A percentile compares a stretch with the other conserved stretches of the same genome.
phyloP scores from a whole-genome alignment of 2,888 invertebrate genomes.

The Erebia ligea region DNA sequence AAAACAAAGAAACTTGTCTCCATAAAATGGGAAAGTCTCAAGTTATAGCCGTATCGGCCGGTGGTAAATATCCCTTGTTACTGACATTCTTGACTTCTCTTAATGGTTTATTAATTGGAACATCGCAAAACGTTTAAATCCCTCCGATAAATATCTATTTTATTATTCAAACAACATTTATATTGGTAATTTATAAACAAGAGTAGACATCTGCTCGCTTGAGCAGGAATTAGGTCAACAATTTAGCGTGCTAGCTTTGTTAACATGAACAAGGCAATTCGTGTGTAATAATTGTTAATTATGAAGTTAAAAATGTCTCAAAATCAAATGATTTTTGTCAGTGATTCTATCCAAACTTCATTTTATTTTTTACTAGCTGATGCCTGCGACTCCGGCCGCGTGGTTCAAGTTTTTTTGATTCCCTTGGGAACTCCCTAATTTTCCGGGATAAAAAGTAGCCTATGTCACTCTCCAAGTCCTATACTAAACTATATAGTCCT shows the following conservation, averaged over 20 bases:
- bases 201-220: neutral
- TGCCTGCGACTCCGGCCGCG: no score
- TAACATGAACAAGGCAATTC: conserved; percentile 19
- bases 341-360: neutral
- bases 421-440: no score
- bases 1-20: neutral
- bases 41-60: neutral
- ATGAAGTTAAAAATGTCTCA: conserved; percentile 1
- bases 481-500: no score
- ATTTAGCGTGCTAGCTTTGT: conserved; percentile 8
- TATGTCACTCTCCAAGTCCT: no score
- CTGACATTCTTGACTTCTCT: conserved; percentile 53
- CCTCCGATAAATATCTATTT: conserved; percentile 42
- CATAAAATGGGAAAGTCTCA: neutral
- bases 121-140: conserved; percentile 53
- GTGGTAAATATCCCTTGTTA: conserved; percentile 12
- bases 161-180: conserved; percentile 11
- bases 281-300: conserved; percentile 6
- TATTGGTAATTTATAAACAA: conserved; percentile 2
- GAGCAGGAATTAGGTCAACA: conserved; percentile 14
- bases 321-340: neutral
- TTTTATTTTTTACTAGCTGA: neutral
- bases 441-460: no score
- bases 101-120: conserved; percentile 68
- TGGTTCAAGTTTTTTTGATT: no score